Base-by-base conservation (phyloP, 2,797 vertebrate species). In the Eleutherodactylus coqui region DNA sequence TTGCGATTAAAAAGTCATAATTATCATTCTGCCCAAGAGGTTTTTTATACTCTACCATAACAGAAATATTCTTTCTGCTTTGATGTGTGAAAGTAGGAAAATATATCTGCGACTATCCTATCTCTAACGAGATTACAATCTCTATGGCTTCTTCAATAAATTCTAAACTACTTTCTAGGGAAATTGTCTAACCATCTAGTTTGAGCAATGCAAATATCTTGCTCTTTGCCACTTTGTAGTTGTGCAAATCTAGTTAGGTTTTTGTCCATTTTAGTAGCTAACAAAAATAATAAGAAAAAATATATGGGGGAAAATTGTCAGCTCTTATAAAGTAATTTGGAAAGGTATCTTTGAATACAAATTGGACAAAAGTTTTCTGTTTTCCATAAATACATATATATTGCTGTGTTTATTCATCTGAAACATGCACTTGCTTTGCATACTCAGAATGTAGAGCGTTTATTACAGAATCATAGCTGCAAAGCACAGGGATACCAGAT, bases 1-100 rank as follows among this genome's bases (percentile, higher is more conserved):
- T 87, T 87, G 81, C 85, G 86, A 84, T 87, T 84, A 87, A 87
- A 87, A 87, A 81, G 77, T 85, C 78, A 85, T 84, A 87, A 84
- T 87, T 87, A 84, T 84, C 55, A 81, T 87, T 87, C 58, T 87
- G 77, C 86, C 86, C 82, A 87, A 84, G 86, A 87, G 86, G 86
- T 75, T 87, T 87, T 81, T 86, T 82, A 60, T 79, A 24, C 24
- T 73, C 51, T 69, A 69, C 82, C 70, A 75, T 75, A 84, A 76
- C 55, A 81, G 58, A 79, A 87, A 47, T 80, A 75, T 75, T 84
- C 62, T 67, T 85, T 58, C 45, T 81, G 41, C 86, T 87, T 87
- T 87, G 82, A 87, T 84, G 82, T 87, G 81, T 21, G 5, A 17
- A 84, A 84, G 43, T 62, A 76, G 41, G 14, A 79, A 84, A 79